Conservation (phyloP, 2,888 invertebrate genomes). For the Anoplius nigerrimus region DNA sequence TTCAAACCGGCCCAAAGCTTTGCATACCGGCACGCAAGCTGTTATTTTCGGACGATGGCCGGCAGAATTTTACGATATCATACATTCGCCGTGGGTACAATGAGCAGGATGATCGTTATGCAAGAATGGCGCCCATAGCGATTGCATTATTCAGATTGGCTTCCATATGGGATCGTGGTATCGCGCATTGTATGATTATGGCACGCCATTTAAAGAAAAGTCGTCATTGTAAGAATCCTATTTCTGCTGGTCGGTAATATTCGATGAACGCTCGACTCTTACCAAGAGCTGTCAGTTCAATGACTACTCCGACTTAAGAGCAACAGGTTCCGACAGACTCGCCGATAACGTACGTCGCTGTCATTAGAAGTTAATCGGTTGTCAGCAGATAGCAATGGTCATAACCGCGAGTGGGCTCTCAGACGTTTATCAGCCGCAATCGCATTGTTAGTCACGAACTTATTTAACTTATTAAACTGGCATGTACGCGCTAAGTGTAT, state of each 20-base stretch:
- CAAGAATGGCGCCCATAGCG: constrained; percentile 48
- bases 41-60: constrained; percentile 5
- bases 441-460: too few species aligned
- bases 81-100: constrained; percentile 25
- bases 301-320: too few species aligned
- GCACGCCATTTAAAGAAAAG: constrained; percentile 43
- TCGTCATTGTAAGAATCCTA: constrained; percentile 29
- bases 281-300: too few species aligned
- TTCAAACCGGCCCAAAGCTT: background rate
- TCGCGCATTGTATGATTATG: constrained; percentile 68
- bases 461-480: too few species aligned
- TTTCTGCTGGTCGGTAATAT: constrained; percentile 33
- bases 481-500: too few species aligned
- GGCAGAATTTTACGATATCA: background rate
- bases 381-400: too few species aligned
- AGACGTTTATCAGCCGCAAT: too few species aligned
- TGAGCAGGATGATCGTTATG: constrained; percentile 48
- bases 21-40: background rate
- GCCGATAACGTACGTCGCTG: too few species aligned
- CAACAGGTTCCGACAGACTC: too few species aligned
- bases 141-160: constrained; percentile 62
- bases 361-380: too few species aligned
- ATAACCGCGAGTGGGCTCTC: too few species aligned
- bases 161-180: constrained; percentile 56
- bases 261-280: constrained; percentile 17